phyloP scores from a whole-genome alignment of 1,140 invertebrate species.

The Drosophila sp. region DNA sequence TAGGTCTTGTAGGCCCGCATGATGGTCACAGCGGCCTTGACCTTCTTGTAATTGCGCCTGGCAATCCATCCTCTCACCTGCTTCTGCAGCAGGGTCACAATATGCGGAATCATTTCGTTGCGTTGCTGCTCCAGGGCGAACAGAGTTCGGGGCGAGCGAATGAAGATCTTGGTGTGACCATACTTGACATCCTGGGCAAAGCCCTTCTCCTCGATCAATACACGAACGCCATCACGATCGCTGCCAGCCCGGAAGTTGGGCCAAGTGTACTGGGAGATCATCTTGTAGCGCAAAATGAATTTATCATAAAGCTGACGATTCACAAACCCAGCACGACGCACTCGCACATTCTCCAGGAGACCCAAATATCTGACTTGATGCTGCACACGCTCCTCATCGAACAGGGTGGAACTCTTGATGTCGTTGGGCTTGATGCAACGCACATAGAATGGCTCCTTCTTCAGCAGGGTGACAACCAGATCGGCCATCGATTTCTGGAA shows the following conservation, averaged over 20 bases:
- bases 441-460: constrained; percentile 98
- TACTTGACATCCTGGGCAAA: constrained; percentile 94
- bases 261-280: constrained; percentile 97
- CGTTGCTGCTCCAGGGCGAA: constrained; percentile 93
- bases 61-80: constrained; percentile 94
- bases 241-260: constrained; percentile 92
- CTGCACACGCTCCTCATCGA: constrained; percentile 89
- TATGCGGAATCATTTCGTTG: constrained; percentile 92
- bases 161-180: constrained; percentile 97
- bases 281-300: constrained; percentile 95
- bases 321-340: constrained; percentile 96
- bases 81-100: constrained; percentile 96
- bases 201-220: constrained; percentile 91
- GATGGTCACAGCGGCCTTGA: constrained; percentile 93
- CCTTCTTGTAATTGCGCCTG: constrained; percentile 90
- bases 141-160: constrained; percentile 94
- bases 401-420: constrained; percentile 89
- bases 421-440: constrained; percentile 98
- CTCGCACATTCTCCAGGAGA: constrained; percentile 95
- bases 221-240: constrained; percentile 92
- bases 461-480: constrained; percentile 93
- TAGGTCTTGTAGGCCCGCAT: constrained; percentile 93
- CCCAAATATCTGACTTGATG: constrained; percentile 97
- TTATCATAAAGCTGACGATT: constrained; percentile 94
- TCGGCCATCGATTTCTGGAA: constrained; percentile 98